Conservation (phyloP, 92 coral and sea anemone genomes). For the Parazoanthus swiftii region DNA sequence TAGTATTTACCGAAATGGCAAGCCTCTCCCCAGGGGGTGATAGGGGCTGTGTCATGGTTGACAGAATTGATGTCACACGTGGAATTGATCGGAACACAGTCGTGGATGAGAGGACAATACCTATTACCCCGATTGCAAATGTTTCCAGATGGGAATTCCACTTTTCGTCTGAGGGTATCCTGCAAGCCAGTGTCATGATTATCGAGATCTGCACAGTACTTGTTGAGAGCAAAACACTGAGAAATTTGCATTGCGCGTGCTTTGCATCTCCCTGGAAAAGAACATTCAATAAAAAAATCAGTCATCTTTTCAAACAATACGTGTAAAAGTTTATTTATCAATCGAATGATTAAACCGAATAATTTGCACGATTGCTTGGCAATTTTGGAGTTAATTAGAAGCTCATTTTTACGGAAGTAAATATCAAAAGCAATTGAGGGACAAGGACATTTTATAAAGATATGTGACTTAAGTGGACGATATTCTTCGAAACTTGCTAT, state of each 20-base stretch:
- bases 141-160: background rate
- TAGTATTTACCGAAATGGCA: constrained; percentile 32
- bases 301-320: background rate
- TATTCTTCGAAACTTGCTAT: too few species aligned
- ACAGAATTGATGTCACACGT: constrained; percentile 10
- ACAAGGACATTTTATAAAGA: too few species aligned
- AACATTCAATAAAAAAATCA: too few species aligned
- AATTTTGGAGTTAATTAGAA: too few species aligned
- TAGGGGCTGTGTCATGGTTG: constrained; percentile 15
- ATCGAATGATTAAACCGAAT: too few species aligned
- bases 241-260: background rate
- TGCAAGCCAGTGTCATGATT: background rate
- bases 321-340: too few species aligned
- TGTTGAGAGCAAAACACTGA: constrained; percentile 28
- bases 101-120: constrained; percentile 28
- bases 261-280: constrained; percentile 20
- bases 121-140: constrained; percentile 8
- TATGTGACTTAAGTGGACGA: too few species aligned
- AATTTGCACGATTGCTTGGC: too few species aligned
- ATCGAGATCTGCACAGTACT: constrained; percentile 6
- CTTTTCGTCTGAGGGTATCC: constrained; percentile 10
- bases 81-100: constrained; percentile 12
- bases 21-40: constrained; percentile 41
- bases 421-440: too few species aligned
- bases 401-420: too few species aligned